Percentiles rank a stretch among this genome's conserved stretches.
Conservation (phyloP, 2,797 vertebrate genomes). For the Novumbra hubbsi region DNA sequence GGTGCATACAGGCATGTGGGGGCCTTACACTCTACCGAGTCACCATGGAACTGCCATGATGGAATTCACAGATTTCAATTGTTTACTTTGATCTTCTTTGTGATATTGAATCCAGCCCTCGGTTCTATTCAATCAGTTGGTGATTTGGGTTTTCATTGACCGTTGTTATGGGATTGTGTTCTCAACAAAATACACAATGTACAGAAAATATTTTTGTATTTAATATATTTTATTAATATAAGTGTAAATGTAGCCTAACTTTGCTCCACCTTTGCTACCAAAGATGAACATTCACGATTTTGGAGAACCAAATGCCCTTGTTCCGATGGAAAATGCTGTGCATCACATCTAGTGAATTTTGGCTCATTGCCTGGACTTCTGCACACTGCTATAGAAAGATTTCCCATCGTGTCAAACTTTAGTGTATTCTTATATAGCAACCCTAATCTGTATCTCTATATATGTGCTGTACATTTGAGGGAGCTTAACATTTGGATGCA, state of each 20-base stretch:
- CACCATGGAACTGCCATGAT: no score
- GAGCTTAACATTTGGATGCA: background rate
- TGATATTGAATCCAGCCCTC: no score
- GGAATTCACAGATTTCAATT: no score
- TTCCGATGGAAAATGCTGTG: background rate
- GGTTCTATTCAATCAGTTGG: no score
- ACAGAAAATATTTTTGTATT: no score
- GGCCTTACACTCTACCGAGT: no score
- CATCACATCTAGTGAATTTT: background rate
- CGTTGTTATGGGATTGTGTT: no score
- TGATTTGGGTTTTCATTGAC: no score
- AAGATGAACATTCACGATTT: background rate
- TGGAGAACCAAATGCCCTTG: background rate
- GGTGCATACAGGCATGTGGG: no score
- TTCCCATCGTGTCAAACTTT: background rate
- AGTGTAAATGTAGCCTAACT: background rate
- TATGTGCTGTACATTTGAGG: background rate
- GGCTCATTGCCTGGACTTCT: background rate
- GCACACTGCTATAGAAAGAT: background rate
- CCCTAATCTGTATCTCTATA: constrained; percentile 1
- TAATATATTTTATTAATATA: no score
- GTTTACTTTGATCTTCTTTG: no score
- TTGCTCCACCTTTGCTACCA: background rate
- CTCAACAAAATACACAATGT: no score
- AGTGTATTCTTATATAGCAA: background rate